These are phyloP conservation scores for Mastacembelus armatus DNA, from an alignment of 2,797 vertebrate species.

Conservation along the genomic window DNA sequence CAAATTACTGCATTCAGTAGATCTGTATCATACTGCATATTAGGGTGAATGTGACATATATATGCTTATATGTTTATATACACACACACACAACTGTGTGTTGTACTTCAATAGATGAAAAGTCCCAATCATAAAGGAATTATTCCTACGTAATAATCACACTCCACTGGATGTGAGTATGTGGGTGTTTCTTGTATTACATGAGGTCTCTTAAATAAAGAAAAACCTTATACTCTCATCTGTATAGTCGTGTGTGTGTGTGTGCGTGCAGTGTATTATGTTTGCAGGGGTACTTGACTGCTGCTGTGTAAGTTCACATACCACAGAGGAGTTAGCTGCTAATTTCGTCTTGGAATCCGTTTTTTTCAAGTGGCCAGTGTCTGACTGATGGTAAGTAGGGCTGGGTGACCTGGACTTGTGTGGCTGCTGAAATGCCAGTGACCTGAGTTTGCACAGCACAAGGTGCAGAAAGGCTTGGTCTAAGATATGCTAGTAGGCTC, in stretches of 20 bases:
- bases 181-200: slow-evolving; percentile 59
- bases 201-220: slow-evolving; percentile 76
- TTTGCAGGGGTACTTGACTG: slow-evolving; percentile 9
- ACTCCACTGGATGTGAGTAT: slow-evolving; percentile 64
- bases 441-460: slow-evolving; percentile 18
- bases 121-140: slow-evolving; percentile 58
- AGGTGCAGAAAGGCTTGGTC: neutral
- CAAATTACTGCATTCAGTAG: slow-evolving; percentile 45
- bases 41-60: slow-evolving; percentile 46
- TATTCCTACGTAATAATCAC: slow-evolving; percentile 63
- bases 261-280: slow-evolving; percentile 1
- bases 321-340: slow-evolving; percentile 59
- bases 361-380: slow-evolving; percentile 30
- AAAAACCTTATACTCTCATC: slow-evolving; percentile 51
- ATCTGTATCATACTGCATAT: slow-evolving; percentile 54
- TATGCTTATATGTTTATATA: slow-evolving; percentile 3
- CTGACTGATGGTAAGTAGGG: slow-evolving; percentile 55
- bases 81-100: slow-evolving; percentile 19
- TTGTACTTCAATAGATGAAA: slow-evolving; percentile 53
- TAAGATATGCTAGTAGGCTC: neutral
- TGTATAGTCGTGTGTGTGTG: neutral
- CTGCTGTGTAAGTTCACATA: slow-evolving; percentile 71
- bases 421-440: slow-evolving; percentile 40
- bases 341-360: slow-evolving; percentile 42
- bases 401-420: slow-evolving; percentile 37